phyloP scores from a whole-genome alignment of 2,113 vertebrate species.

The Grammatotria lemairii region DNA sequence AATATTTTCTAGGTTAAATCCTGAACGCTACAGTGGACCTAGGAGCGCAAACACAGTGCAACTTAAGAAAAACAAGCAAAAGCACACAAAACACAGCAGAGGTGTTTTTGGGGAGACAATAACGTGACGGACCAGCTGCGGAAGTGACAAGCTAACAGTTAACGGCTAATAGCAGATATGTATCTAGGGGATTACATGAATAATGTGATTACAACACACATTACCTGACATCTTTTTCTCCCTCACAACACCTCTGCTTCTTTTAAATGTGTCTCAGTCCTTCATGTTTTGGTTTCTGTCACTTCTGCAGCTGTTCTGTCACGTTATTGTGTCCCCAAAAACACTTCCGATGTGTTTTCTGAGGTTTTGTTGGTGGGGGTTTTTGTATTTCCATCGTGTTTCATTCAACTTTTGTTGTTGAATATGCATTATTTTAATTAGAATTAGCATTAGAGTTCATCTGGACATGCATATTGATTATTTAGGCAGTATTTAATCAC shows the following conservation, averaged over 20 bases:
- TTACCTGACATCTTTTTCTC: background rate
- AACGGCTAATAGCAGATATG: background rate
- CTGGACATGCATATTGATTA: background rate
- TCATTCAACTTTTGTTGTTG: background rate
- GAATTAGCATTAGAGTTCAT: background rate
- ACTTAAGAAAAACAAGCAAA: background rate
- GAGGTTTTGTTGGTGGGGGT: background rate
- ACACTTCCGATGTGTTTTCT: background rate
- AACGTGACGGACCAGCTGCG: background rate
- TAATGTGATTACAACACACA: background rate
- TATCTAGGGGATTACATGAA: background rate
- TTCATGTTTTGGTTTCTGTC: background rate
- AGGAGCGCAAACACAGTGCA: background rate
- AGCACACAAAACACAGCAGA: background rate
- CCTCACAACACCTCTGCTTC: background rate
- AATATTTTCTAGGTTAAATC: background rate
- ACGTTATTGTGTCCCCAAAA: background rate
- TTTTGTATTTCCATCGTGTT: background rate
- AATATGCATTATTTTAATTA: background rate
- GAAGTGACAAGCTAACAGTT: background rate
- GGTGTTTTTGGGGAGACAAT: background rate
- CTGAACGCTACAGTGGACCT: background rate
- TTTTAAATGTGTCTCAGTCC: background rate
- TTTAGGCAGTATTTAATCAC: background rate
- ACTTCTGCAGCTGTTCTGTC: background rate